Percentiles rank a stretch among this genome's conserved stretches.
Evolutionary conservation across 2,888 invertebrate genomes (phyloP).

Genomic region (Netelia melanura): DNA sequence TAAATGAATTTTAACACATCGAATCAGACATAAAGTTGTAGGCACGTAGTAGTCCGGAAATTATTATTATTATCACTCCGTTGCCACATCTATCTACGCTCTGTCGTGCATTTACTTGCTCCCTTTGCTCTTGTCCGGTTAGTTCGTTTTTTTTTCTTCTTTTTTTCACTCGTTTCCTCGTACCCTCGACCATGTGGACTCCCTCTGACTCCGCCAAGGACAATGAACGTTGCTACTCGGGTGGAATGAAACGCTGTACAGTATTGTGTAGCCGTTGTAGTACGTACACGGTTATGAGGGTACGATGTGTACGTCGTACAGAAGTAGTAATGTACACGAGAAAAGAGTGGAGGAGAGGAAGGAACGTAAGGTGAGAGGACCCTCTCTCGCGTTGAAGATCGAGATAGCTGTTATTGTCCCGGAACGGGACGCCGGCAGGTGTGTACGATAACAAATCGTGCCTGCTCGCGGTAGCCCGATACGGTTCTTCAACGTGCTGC

Average conservation of each 20-base stretch:
- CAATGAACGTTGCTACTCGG: constrained; percentile 53
- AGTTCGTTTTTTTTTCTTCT: constrained; percentile 10
- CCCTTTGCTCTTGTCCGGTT: neutral
- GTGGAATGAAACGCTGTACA: constrained; percentile 46
- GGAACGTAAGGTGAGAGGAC: constrained; percentile 76
- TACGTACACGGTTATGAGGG: neutral
- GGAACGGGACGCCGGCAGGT: constrained; percentile 79
- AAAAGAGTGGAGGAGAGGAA: constrained; percentile 39
- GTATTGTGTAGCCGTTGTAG: neutral
- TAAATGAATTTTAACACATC: constrained; percentile 38
- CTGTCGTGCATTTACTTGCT: constrained; percentile 3
- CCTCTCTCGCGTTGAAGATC: constrained; percentile 73
- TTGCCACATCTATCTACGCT: constrained; percentile 7
- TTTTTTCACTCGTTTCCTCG: neutral
- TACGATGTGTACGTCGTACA: constrained; percentile 13
- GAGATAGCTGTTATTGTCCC: constrained; percentile 81
- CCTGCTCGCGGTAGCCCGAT: constrained; percentile 65
- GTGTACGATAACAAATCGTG: constrained; percentile 81
- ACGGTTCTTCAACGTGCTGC: constrained; percentile 59
- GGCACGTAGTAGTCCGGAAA: constrained; percentile 20
- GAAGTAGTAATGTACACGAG: constrained; percentile 38
- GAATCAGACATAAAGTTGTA: constrained; percentile 11
- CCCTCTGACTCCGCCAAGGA: constrained; percentile 39
- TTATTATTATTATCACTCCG: constrained; percentile 18
- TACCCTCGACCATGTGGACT: constrained; percentile 19